Evolutionary conservation across 2,888 invertebrate genomes (phyloP), one percentile per base, ranked within the genome.

Genomic region (Branchipolynoe longqiensis): DNA sequence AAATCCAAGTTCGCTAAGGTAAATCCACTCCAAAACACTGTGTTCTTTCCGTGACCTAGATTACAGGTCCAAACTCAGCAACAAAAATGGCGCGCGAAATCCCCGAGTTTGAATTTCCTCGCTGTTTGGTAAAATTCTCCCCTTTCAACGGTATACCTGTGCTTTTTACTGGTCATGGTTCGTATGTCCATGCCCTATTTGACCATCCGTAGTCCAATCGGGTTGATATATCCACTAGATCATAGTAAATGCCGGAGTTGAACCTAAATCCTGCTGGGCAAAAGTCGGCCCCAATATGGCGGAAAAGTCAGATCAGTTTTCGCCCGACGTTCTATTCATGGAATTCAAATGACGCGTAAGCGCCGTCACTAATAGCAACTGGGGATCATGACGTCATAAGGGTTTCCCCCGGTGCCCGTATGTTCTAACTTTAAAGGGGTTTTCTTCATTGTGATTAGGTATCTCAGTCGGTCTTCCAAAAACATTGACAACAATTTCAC

Each of bases 11-110:
- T 54, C 48, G 48, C 12, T 31, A 78, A 48, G 25, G 41, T 41
- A 41, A 0, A 18, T 25, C 31, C 48, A 78, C 48, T 78, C n/a
- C 78, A 78, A 78, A 25, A 54, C 41, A 48, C 48, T 28, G 78
- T 40, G 69, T 69, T 69, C 25, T 69, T 38, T 33, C 69, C 48
- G 54, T 78, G 78, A 78, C 78, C 78, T 54, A 78, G 78, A 78
- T 78, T 78, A 22, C 82, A 82, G 36, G 82, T 82, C 82, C 33
- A 56, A 82, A 58, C 82, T 58, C 82, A 82, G 82, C 82, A 58
- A 82, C 82, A 54, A 78, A 82, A 82, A 82, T 82, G 82, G 82
- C 82, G 82, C 82, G 82, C 82, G 82, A 82, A 82, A 82, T 58
- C 58, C 56, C 56, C 36, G 18, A 18, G 82, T 82, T 82, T 82